Percentiles rank a stretch among this genome's conserved stretches.
phyloP scores from a whole-genome alignment of 2,888 invertebrate species.

The Deroplatys truncata region DNA sequence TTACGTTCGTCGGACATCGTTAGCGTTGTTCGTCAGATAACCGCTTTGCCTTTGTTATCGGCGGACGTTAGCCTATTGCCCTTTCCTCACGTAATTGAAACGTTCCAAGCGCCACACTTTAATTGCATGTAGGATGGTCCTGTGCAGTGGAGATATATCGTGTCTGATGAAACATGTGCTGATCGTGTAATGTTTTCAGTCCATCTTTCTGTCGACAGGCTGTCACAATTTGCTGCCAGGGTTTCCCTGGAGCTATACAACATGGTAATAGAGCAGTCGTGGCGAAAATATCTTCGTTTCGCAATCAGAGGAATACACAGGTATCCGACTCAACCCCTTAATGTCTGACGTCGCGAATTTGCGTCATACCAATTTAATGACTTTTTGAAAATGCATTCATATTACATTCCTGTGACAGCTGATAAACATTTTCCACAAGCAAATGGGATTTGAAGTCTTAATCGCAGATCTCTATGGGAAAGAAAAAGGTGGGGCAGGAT shows the following conservation, averaged over 20 bases:
- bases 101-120: neutral
- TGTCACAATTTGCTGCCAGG: neutral
- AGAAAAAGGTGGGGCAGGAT: no score
- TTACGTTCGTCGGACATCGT: neutral
- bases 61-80: neutral
- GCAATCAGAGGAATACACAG: no score
- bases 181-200: neutral
- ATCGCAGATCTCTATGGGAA: no score
- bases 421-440: no score
- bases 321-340: no score
- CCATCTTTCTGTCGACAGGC: neutral
- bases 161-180: neutral
- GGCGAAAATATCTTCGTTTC: no score
- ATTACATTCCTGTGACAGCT: no score
- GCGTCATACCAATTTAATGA: no score
- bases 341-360: no score
- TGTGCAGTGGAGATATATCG: neutral
- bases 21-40: neutral
- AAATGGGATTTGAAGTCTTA: no score
- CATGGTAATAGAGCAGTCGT: no score
- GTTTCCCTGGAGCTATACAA: neutral
- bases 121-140: neutral
- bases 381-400: no score
- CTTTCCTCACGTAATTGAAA: neutral
- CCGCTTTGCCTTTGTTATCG: neutral